Evolutionary conservation across 2,113 vertebrate species (phyloP).

Genomic region (Panthera tigris): DNA sequence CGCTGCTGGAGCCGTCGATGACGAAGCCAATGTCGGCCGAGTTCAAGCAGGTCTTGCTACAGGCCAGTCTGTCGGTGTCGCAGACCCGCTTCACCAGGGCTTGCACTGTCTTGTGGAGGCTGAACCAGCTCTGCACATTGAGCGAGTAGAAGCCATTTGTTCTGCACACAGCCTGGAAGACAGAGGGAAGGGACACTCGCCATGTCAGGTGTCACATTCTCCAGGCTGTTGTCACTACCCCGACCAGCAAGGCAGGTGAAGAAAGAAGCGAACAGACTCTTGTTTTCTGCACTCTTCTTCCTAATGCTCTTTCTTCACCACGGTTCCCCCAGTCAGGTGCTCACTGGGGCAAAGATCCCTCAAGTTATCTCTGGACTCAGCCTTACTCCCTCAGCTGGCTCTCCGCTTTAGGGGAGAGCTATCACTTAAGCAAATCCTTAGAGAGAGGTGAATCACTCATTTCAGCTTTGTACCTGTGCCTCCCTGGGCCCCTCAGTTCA

Average conservation of each 20-base stretch:
- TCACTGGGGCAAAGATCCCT: background rate
- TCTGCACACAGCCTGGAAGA: slow-evolving; percentile 93
- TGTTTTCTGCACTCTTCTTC: background rate
- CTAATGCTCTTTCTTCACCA: background rate
- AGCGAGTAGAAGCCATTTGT: slow-evolving; percentile 93
- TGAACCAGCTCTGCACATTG: slow-evolving; percentile 94
- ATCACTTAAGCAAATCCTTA: background rate
- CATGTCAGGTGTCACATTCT: background rate
- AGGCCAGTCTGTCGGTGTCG: slow-evolving; percentile 90
- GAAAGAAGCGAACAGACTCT: background rate
- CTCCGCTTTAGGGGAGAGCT: background rate
- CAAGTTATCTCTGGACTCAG: background rate
- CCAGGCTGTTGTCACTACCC: background rate
- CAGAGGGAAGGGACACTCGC: background rate
- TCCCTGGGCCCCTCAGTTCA: background rate
- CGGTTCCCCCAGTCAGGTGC: background rate
- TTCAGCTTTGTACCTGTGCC: background rate
- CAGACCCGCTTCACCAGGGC: slow-evolving; percentile 95
- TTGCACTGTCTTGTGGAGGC: slow-evolving; percentile 90
- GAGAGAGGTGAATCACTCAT: background rate
- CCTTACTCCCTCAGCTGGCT: background rate
- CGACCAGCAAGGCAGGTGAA: rapidly evolving
- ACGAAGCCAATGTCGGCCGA: slow-evolving; percentile 96
- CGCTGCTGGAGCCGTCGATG: slow-evolving; percentile 98
- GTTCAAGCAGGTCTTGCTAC: slow-evolving; percentile 99